Conservation (phyloP, 2,888 invertebrate species). For the Crepidodera aurea region DNA sequence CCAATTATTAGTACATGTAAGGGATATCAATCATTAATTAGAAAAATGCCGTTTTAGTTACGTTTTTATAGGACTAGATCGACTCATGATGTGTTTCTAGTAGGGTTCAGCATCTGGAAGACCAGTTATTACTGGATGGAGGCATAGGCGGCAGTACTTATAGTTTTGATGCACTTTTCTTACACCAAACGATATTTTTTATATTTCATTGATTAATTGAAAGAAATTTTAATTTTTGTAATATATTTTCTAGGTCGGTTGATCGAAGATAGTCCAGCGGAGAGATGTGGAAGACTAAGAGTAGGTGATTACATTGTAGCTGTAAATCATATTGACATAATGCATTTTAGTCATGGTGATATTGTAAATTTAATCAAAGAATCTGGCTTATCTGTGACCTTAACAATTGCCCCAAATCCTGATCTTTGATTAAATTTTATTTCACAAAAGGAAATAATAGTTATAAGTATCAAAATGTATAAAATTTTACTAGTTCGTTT, state of each 20-base stretch:
- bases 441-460: too few relatives aligned
- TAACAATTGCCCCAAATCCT: slow-evolving; percentile 76
- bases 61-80: neutral
- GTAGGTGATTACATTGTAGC: slow-evolving; percentile 96
- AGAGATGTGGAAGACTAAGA: slow-evolving; percentile 87
- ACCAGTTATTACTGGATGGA: too few relatives aligned
- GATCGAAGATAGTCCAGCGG: slow-evolving; percentile 95
- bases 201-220: too few relatives aligned
- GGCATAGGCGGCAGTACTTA: too few relatives aligned
- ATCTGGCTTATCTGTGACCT: slow-evolving; percentile 89
- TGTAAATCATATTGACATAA: slow-evolving; percentile 92
- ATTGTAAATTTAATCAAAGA: slow-evolving; percentile 97
- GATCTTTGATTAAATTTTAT: slow-evolving; percentile 59
- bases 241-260: slow-evolving; percentile 80
- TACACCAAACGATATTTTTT: too few relatives aligned
- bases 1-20: too few relatives aligned
- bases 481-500: too few relatives aligned
- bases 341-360: slow-evolving; percentile 92
- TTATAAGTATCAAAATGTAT: neutral
- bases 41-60: too few relatives aligned
- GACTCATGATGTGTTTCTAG: neutral
- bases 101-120: too few relatives aligned
- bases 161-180: too few relatives aligned
- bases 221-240: too few relatives aligned
- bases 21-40: too few relatives aligned